Conservation (phyloP, 2,888 invertebrate genomes). For the Pterostichus niger region DNA sequence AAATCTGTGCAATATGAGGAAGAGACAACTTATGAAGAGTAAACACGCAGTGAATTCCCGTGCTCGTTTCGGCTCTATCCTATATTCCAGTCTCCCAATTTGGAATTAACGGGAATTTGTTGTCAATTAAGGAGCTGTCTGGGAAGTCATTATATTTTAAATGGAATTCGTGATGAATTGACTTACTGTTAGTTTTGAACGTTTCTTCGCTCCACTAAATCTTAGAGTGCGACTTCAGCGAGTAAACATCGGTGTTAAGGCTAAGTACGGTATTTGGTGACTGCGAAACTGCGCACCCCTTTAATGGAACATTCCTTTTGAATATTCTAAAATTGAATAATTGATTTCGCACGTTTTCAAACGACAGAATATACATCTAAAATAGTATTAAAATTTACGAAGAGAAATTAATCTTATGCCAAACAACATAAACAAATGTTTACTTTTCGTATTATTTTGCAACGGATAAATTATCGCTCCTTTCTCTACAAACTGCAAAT, state of each 20-base stretch:
- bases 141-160: constrained; percentile 58
- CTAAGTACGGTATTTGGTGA: constrained; percentile 39
- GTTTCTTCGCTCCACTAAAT: constrained; percentile 51
- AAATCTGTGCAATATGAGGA: not conserved
- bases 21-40: not conserved
- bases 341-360: constrained; percentile 37
- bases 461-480: constrained; percentile 29
- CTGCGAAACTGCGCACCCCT: not conserved
- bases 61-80: not conserved
- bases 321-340: constrained; percentile 50
- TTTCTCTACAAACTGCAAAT: constrained; percentile 20
- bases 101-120: constrained; percentile 51
- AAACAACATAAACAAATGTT: constrained; percentile 30
- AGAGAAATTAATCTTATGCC: constrained; percentile 28
- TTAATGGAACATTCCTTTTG: constrained; percentile 52
- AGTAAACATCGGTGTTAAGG: constrained; percentile 28
- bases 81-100: constrained; percentile 10
- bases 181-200: constrained; percentile 55
- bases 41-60: not conserved
- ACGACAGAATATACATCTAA: constrained; percentile 38
- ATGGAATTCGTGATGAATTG: constrained; percentile 57
- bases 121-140: constrained; percentile 56
- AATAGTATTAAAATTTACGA: constrained; percentile 44
- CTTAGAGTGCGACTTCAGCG: constrained; percentile 39
- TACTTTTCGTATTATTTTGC: constrained; percentile 31